Conservation (phyloP, 2,888 invertebrate genomes). For the Euphydryas editha region DNA sequence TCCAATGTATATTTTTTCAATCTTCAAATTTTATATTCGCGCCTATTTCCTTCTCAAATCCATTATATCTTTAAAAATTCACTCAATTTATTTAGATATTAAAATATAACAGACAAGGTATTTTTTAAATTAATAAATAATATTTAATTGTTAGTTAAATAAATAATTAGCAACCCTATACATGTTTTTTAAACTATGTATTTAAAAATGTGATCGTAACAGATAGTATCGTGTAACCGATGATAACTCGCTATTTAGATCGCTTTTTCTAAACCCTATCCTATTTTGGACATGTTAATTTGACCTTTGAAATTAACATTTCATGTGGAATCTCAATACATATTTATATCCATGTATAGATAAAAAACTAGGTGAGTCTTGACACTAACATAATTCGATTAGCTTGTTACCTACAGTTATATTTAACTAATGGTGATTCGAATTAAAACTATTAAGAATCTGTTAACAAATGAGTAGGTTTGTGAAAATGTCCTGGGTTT, state of each 20-base stretch:
- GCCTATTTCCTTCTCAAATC: no score
- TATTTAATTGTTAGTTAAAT: no score
- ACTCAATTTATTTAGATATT: no score
- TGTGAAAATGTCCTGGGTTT: no score
- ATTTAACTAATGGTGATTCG: not conserved
- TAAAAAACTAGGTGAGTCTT: constrained; percentile 12
- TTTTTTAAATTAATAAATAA: no score
- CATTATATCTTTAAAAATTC: no score
- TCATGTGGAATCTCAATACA: constrained; percentile 22
- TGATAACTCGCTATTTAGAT: constrained; percentile 24
- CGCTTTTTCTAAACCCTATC: constrained; percentile 28
- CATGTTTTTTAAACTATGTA: not conserved
- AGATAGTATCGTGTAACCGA: constrained; percentile 24
- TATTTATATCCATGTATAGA: constrained; percentile 31
- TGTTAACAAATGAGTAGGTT: no score
- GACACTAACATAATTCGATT: constrained; percentile 25
- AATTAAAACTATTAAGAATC: not conserved
- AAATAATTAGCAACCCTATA: constrained; percentile 3
- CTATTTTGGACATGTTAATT: constrained; percentile 30
- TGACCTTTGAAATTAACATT: constrained; percentile 34
- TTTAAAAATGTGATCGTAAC: constrained; percentile 17
- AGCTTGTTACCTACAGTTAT: constrained; percentile 13
- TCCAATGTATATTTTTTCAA: not conserved
- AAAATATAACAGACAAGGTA: no score
- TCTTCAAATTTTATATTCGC: no score